Base-by-base conservation (phyloP, 2,113 vertebrate genomes). In the Zonotrichia leucophrys region DNA sequence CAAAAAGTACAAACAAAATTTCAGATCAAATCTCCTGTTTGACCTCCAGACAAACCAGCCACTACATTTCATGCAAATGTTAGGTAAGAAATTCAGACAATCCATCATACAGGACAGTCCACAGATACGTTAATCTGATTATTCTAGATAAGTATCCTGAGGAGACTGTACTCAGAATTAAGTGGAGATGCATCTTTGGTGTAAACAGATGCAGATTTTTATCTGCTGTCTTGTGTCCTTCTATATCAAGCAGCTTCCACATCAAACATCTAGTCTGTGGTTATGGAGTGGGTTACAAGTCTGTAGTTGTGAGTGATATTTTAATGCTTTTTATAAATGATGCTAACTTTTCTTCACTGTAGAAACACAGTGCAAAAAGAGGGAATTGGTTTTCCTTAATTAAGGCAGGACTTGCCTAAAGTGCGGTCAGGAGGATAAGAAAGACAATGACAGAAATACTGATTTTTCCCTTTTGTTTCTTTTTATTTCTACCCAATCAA, bases 121-220 rank as follows among this genome's bases (percentile, higher is more conserved):
- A 79, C n/a, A 95, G 85, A 82, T 92, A 27, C 0, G 0, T 41
- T 88, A 49, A 25, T 69, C 82, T 84, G 89, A 90, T 94, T 76
- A 85, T 31, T 66, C 70, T 23, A 33, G 37, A 33, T 83, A 74
- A 73, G n/a, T 76, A 41, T 66, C 75, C 72, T 80, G 59, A 87
- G 66, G 41, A 15, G 50, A 39, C 12, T 73, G 42, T 49, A 66
- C 31, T 69, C 3, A 19, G 64, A 83, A 70, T 69, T 41, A 91
- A 63, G 64, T 64, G 24, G 46, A 93, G 52, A 73, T 85, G 46
- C 13, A 55, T 88, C 94, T 92, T 58, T 66, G 25, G 37, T 90
- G 75, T 59, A 69, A 66, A 72, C 16, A 77, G 62, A 63, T 89
- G 58, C 74, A 95, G 90, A 85, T 83, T 90, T 87, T 77, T 90